phyloP scores from a whole-genome alignment of 2,888 invertebrate genomes.

The Lordiphosa fenestrarum region DNA sequence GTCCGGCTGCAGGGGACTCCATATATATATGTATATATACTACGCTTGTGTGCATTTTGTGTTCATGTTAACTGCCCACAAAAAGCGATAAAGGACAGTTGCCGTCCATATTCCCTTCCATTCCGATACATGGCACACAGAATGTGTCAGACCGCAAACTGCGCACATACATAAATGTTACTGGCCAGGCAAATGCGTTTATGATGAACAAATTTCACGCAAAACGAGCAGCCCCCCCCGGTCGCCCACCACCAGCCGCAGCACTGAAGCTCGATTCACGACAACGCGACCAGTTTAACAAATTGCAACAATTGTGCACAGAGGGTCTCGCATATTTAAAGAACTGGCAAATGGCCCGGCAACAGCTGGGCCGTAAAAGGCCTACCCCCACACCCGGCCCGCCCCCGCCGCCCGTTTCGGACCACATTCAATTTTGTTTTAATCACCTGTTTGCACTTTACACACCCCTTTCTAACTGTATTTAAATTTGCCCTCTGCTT shows the following conservation, averaged over 20 bases:
- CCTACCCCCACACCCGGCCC: no score
- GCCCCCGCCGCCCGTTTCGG: neutral
- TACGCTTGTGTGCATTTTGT: slow-evolving; percentile 25
- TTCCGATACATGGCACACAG: slow-evolving; percentile 8
- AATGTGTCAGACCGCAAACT: slow-evolving; percentile 77
- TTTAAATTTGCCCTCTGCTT: no score
- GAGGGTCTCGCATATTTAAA: slow-evolving; percentile 22
- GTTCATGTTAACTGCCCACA: slow-evolving; percentile 65
- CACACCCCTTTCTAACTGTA: no score
- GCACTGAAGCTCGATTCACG: slow-evolving; percentile 5
- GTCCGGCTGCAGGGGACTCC: neutral
- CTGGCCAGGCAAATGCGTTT: slow-evolving; percentile 71
- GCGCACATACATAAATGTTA: slow-evolving; percentile 48
- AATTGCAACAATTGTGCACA: slow-evolving; percentile 39
- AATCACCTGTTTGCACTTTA: slow-evolving; percentile 43
- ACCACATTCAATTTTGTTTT: slow-evolving; percentile 30
- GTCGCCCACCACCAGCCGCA: slow-evolving; percentile 8
- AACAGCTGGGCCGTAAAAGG: slow-evolving; percentile 40
- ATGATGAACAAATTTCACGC: slow-evolving; percentile 70
- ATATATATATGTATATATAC: slow-evolving; percentile 11
- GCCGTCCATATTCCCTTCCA: slow-evolving; percentile 27
- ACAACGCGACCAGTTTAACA: slow-evolving; percentile 29
- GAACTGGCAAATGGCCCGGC: slow-evolving; percentile 26
- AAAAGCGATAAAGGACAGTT: slow-evolving; percentile 69
- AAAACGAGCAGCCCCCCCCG: slow-evolving; percentile 19